Conservation (phyloP, 2,888 invertebrate species). For the Eudemis profundana region DNA sequence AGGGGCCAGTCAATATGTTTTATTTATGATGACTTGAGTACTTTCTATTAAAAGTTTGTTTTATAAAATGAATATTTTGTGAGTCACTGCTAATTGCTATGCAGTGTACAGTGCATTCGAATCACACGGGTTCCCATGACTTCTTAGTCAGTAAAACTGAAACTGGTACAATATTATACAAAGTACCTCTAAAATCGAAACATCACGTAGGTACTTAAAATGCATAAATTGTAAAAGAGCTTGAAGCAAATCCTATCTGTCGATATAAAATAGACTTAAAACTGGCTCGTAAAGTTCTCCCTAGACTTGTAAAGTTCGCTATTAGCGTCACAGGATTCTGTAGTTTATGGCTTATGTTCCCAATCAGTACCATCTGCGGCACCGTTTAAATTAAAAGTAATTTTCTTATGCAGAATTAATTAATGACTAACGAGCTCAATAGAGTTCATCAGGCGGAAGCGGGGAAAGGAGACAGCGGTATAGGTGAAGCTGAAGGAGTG, state of each 20-base stretch:
- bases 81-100: too few species aligned
- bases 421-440: slow-evolving; percentile 86
- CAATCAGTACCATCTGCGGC: slow-evolving; percentile 75
- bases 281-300: slow-evolving; percentile 25
- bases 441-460: slow-evolving; percentile 84
- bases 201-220: neutral
- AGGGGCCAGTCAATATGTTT: too few species aligned
- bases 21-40: too few species aligned
- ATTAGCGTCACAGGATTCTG: slow-evolving; percentile 35
- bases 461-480: slow-evolving; percentile 59
- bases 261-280: slow-evolving; percentile 33
- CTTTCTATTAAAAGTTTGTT: too few species aligned
- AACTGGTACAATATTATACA: neutral
- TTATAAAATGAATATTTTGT: too few species aligned
- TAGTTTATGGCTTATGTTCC: slow-evolving; percentile 40
- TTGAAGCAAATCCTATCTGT: slow-evolving; percentile 27
- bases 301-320: slow-evolving; percentile 30
- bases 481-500: slow-evolving; percentile 48
- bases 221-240: slow-evolving; percentile 26
- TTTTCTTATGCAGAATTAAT: slow-evolving; percentile 86
- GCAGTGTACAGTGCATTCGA: too few species aligned
- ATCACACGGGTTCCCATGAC: too few species aligned
- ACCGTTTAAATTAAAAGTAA: slow-evolving; percentile 83
- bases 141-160: too few species aligned
- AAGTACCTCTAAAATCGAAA: neutral